Conservation (phyloP, 2,888 invertebrate species). For the Tromatobia lineatoria region DNA sequence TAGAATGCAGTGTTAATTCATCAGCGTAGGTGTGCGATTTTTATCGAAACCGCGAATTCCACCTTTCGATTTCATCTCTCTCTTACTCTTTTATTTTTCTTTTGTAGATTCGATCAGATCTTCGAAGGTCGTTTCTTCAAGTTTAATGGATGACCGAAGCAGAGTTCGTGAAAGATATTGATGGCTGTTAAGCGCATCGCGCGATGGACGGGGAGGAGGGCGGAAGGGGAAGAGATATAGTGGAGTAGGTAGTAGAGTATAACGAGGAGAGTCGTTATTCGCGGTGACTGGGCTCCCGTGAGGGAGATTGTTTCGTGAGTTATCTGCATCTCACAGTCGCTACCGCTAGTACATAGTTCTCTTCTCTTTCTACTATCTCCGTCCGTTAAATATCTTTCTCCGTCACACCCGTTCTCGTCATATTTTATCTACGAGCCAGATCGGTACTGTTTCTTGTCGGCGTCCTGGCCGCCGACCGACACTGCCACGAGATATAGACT, state of each 20-base stretch:
- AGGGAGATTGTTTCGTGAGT: constrained; percentile 71
- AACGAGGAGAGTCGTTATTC: constrained; percentile 76
- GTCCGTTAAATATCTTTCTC: constrained; percentile 32
- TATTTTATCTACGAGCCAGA: constrained; percentile 62
- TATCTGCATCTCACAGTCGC: constrained; percentile 76
- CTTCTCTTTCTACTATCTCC: constrained; percentile 14
- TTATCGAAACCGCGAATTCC: constrained; percentile 43
- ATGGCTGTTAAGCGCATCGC: constrained; percentile 60
- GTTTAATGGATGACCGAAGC: constrained; percentile 73
- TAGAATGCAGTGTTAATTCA: constrained; percentile 39
- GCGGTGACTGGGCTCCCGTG: constrained; percentile 70
- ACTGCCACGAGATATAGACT: constrained; percentile 54
- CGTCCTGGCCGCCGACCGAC: constrained; percentile 45
- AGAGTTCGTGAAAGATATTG: constrained; percentile 66
- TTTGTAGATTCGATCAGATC: constrained; percentile 45
- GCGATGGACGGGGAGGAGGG: constrained; percentile 29
- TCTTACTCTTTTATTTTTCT: constrained; percentile 10
- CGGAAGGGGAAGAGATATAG: not conserved
- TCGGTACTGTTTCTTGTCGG: constrained; percentile 58
- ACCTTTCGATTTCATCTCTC: constrained; percentile 33
- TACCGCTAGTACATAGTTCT: constrained; percentile 65
- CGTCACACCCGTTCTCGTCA: constrained; percentile 59
- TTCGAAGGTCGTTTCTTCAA: constrained; percentile 68
- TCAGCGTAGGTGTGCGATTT: constrained; percentile 39
- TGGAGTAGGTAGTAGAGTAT: constrained; percentile 60